A percentile compares a stretch with the other conserved stretches of the same genome.
Conservation (phyloP, 2,797 vertebrate genomes). For the Acrossocheilus wenchowensis region DNA sequence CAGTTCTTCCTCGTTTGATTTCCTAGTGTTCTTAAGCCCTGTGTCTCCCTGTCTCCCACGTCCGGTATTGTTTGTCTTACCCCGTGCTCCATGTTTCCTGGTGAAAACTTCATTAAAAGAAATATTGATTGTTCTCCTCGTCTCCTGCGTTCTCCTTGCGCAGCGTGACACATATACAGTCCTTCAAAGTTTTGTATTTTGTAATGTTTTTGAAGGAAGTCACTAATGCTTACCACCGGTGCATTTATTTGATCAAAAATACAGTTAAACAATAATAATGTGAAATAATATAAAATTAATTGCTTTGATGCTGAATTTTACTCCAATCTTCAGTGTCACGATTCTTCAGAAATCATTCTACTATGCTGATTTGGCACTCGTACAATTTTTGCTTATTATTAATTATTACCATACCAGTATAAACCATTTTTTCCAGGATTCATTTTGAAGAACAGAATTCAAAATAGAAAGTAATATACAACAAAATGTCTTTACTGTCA, state of each 20-base stretch:
- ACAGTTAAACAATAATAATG: not conserved
- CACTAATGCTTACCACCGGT: not conserved
- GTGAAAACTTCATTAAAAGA: too few species aligned
- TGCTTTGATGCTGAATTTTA: not conserved
- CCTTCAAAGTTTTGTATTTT: too few species aligned
- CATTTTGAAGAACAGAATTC: not conserved
- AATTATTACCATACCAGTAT: too few species aligned
- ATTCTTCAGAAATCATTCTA: not conserved
- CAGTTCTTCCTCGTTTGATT: too few species aligned
- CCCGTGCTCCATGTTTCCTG: too few species aligned
- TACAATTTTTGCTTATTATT: not conserved
- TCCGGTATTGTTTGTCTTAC: too few species aligned
- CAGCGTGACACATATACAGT: too few species aligned
- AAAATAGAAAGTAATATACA: not conserved
- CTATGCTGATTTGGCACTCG: not conserved
- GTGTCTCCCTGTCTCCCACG: too few species aligned
- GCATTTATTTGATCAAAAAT: not conserved
- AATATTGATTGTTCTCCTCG: too few species aligned
- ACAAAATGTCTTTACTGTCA: not conserved
- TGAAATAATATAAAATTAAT: not conserved
- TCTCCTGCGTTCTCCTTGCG: too few species aligned
- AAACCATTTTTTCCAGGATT: not conserved
- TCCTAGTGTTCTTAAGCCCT: too few species aligned
- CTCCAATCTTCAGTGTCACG: not conserved
- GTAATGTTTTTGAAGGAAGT: too few species aligned